Base-by-base conservation (phyloP, 37 sponge, comb jelly and placozoan species). In the Geodia barretti region DNA sequence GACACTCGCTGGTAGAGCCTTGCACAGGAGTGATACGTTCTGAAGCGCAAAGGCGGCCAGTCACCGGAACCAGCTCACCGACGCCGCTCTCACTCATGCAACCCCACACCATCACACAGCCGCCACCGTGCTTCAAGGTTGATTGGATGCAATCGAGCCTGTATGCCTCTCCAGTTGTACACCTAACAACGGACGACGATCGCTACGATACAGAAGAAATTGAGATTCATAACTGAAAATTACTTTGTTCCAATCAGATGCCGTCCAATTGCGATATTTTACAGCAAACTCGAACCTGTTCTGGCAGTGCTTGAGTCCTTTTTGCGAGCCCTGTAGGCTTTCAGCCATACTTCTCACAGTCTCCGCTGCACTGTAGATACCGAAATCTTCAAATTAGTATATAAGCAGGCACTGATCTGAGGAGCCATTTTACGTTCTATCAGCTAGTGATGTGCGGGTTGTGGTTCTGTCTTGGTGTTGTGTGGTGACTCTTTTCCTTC, bases 1-100 rank as follows among this genome's bases (percentile, higher is more conserved):
- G 33, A 66, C 68, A 66, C 68, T 66, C 68, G 68, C 68, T 32
- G 68, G 68, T 66, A 66, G 33, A 66, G 68, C 68, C 33, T 20
- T 7, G 7, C 33, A 11, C 33, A 66, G 19, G 33, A 66, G 68
- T 20, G 68, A 8, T 31, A 66, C 68, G 68, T 66, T 66, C 68
- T 66, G 7, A 20, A 20, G 68, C 68, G 17, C 68, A 66, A 32
- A 66, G 68, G 17, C 68, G 68, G 68, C 68, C 68, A 66, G 68
- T 31, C 5, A 32, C 33, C 33, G 9, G 68, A 20, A 11, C 17
- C 17, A 47, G 54, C 9, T 31, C 68, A 66, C 30, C 68, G 19
- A 28, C 68, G 9, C 33, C 33, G 30, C 68, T 28, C 68, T 66
- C 33, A 31, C 30, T 28, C 30, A 47, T 47, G 14, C 54, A 47